A percentile compares a stretch with the other conserved stretches of the same genome.
These are phyloP conservation scores for Plotosus lineatus DNA, from an alignment of 2,113 vertebrate species.

Conservation along the genomic window DNA sequence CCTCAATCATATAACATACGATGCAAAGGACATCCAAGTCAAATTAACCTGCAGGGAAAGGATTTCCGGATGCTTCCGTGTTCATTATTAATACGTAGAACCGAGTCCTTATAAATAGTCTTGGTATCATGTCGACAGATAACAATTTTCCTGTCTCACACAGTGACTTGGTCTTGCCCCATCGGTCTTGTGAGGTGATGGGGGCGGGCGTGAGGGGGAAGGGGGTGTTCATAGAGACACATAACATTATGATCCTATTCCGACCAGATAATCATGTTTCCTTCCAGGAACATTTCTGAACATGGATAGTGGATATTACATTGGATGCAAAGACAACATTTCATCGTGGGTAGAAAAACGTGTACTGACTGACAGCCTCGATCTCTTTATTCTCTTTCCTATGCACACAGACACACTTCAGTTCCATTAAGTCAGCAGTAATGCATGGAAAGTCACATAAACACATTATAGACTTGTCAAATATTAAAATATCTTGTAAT, in stretches of 20 bases:
- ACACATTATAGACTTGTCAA: slow-evolving; percentile 11
- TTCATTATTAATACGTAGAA: slow-evolving; percentile 3
- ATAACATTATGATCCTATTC: slow-evolving; percentile 58
- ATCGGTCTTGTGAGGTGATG: slow-evolving; percentile 61
- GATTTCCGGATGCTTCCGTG: not conserved
- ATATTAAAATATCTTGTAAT: slow-evolving; percentile 4
- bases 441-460: slow-evolving; percentile 24
- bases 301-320: slow-evolving; percentile 45
- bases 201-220: no score
- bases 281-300: slow-evolving; percentile 57
- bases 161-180: slow-evolving; percentile 60
- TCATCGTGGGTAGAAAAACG: slow-evolving; percentile 29
- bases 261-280: slow-evolving; percentile 61
- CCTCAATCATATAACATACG: slow-evolving; percentile 28
- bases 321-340: slow-evolving; percentile 46
- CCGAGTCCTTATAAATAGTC: not conserved
- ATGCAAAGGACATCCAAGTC: not conserved
- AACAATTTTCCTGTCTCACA: not conserved
- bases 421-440: slow-evolving; percentile 17
- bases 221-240: slow-evolving; percentile 60
- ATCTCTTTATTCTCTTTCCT: slow-evolving; percentile 28
- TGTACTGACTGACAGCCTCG: slow-evolving; percentile 40
- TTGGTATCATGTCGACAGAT: slow-evolving; percentile 14
- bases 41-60: not conserved
- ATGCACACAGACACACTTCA: slow-evolving; percentile 10